Evolutionary conservation across 2,113 vertebrate genomes (phyloP).

Genomic region (Syngnathus floridae): DNA sequence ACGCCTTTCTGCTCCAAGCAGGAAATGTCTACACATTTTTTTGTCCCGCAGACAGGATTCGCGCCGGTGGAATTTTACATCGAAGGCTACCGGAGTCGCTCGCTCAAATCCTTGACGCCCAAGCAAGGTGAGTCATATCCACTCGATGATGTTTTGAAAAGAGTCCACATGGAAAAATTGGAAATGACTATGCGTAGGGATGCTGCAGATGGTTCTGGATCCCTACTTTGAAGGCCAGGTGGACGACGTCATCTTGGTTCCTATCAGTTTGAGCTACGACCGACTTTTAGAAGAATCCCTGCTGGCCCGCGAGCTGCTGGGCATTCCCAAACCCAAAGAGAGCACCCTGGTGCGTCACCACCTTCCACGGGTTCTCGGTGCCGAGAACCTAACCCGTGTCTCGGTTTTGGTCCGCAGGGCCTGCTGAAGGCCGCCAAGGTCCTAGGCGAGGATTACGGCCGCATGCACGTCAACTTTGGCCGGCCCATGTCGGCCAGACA

Average conservation of each 20-base stretch:
- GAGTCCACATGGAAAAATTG: no score
- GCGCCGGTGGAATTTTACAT: conserved; percentile 96
- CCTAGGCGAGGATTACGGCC: conserved; percentile 85
- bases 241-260: conserved; percentile 86
- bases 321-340: conserved; percentile 91
- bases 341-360: conserved; percentile 75
- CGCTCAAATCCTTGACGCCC: conserved; percentile 84
- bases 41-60: conserved; percentile 73
- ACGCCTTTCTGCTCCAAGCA: neutral
- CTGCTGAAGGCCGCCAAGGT: conserved; percentile 86
- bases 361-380: neutral
- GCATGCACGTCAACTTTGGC: conserved; percentile 83
- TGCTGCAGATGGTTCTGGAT: conserved; percentile 93
- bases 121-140: conserved; percentile 77
- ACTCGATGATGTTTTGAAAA: no score
- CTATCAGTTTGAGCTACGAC: conserved; percentile 95
- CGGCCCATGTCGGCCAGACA: conserved; percentile 82
- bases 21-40: neutral
- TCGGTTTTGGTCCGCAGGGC: conserved; percentile 65
- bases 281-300: conserved; percentile 88
- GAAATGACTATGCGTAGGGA: conserved; percentile 67
- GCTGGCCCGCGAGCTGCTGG: conserved; percentile 86
- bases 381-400: neutral
- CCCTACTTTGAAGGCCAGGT: conserved; percentile 93
- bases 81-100: conserved; percentile 90